phyloP scores from a whole-genome alignment of 2,113 vertebrate species.

The Telmatochromis brachygnathus region DNA sequence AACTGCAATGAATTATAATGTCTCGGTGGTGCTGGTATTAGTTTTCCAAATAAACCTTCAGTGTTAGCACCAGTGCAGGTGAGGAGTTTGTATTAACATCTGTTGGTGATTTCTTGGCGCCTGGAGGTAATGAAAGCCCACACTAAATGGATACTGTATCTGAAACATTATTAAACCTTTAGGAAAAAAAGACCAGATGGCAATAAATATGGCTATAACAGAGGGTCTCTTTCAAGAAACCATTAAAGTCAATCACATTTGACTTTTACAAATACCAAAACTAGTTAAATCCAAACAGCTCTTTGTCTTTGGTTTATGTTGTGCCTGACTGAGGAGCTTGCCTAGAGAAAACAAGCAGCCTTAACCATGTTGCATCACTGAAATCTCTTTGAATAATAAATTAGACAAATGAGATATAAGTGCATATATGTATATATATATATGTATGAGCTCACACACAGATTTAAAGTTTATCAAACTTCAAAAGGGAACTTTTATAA shows the following conservation, averaged over 20 bases:
- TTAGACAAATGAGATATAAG: background rate
- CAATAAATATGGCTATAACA: conserved; percentile 52
- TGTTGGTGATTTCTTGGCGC: conserved; percentile 60
- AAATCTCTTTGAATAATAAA: background rate
- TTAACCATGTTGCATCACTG: background rate
- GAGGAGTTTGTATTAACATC: conserved; percentile 60
- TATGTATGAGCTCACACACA: background rate
- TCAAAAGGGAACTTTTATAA: conserved; percentile 14
- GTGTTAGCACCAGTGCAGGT: conserved; percentile 38
- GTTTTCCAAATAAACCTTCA: conserved; percentile 27
- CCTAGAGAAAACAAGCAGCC: conserved; percentile 9
- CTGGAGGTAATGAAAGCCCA: conserved; percentile 61
- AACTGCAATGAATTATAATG: background rate
- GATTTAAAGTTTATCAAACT: conserved; percentile 36
- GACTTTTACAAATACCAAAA: conserved; percentile 45
- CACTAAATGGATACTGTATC: conserved; percentile 63
- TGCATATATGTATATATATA: background rate
- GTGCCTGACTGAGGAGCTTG: background rate
- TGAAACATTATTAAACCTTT: conserved; percentile 60
- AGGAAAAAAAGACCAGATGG: conserved; percentile 50
- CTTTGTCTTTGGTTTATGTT: background rate
- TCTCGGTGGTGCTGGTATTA: conserved; percentile 11
- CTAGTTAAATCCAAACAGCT: conserved; percentile 15
- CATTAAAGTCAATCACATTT: conserved; percentile 52
- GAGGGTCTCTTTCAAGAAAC: conserved; percentile 35